Evolutionary conservation across 2,113 vertebrate species (phyloP), one percentile per base, ranked within the genome.

Genomic region (Triplophysa rosa): DNA sequence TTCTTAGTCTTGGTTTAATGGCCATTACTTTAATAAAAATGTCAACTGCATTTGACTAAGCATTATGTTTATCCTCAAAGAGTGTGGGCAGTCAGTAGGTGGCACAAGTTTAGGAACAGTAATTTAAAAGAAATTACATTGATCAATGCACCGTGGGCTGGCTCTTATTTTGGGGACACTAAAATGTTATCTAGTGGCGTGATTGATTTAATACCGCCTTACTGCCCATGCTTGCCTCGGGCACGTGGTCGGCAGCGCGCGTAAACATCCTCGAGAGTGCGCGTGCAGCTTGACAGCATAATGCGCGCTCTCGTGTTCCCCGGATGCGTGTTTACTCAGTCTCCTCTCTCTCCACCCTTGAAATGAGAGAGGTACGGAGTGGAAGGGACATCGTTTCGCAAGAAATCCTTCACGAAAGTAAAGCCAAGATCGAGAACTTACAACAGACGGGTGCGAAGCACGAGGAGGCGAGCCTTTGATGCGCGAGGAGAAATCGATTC

Each of bases 261-360:
- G 21, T 23, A 24, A 24, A 21, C 13, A 71, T 77, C 69, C 63
- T 58, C 64, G 80, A 40, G 80, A 59, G 80, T 61, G 80, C 77
- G 77, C 77, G 42, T 66, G 17, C 42, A 62, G 67, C 73, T 72
- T 78, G 82, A 78, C 67, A 66, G 78, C 49, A 70, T 82, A 78
- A 69, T 81, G 85, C 72, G 85, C 59, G 79, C 58, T 68, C 80
- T 33, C 81, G 76, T 45, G 62, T 47, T 82, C 52, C 65, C 42
- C 40, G 69, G 63, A 73, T 78, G 75, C 75, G 79, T 76, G 79
- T 84, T 78, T 74, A 68, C 63, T 63, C 67, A 33, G 54, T 63
- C 56, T 52, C 72, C 58, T 68, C 59, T 73, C 56, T 37, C 71
- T 37, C 71, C 73, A 68, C 78, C 61, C 80, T 67, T 80, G 26